Percentiles rank a stretch among this genome's conserved stretches.
These are phyloP conservation scores for Oreocharis arfaki DNA, from an alignment of 2,113 vertebrate species.

Conservation along the genomic window DNA sequence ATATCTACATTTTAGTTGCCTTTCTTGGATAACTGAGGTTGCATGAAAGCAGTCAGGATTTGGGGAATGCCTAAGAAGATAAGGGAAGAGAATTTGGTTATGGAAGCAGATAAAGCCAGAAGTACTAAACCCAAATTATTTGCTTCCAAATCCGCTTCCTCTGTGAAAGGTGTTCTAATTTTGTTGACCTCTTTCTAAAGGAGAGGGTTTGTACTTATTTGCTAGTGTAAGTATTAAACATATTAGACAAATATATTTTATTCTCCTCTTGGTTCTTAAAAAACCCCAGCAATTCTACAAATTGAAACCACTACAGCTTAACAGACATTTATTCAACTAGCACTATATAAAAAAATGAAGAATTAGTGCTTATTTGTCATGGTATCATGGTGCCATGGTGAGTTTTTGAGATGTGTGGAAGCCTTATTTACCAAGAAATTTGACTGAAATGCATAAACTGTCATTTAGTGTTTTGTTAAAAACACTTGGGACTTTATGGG, in stretches of 20 bases:
- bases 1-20: not conserved
- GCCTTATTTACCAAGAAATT: not conserved
- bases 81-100: not conserved
- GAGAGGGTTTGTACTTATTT: not conserved
- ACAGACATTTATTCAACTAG: not conserved
- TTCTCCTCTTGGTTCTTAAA: not conserved
- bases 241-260: not conserved
- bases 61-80: not conserved
- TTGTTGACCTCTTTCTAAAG: not conserved
- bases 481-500: not conserved
- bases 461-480: not conserved
- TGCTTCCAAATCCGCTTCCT: not conserved
- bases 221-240: not conserved
- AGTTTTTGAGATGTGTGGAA: not conserved
- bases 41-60: not conserved
- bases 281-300: not conserved
- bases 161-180: not conserved
- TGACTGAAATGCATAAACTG: not conserved
- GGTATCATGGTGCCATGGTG: too few relatives aligned
- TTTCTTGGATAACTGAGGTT: not conserved
- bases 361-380: not conserved
- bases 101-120: not conserved
- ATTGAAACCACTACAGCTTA: not conserved
- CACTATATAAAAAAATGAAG: not conserved
- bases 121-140: not conserved